Evolutionary conservation across 2,113 vertebrate genomes (phyloP).

Genomic region (Gymnobelideus leadbeateri): DNA sequence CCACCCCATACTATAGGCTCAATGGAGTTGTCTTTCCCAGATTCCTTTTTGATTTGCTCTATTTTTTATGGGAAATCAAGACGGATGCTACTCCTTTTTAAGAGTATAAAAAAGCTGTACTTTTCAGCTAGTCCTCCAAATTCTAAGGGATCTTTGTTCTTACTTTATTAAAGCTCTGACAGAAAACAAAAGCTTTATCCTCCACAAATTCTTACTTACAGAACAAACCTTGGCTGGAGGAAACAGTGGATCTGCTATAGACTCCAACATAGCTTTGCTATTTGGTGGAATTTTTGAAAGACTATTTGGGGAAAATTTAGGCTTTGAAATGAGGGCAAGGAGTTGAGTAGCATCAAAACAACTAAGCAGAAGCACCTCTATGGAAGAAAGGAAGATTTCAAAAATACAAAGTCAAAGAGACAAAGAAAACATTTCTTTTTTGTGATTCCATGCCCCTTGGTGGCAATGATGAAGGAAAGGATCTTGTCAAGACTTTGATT

Average conservation of each 20-base stretch:
- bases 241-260: conserved; percentile 37
- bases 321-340: not conserved
- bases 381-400: not conserved
- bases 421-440: not conserved
- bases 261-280: conserved; percentile 57
- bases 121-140: conserved; percentile 39
- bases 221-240: conserved; percentile 33
- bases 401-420: not conserved
- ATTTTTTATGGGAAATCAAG: conserved; percentile 13
- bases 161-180: conserved; percentile 65
- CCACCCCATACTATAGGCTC: not conserved
- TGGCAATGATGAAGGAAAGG: not conserved
- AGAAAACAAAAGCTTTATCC: conserved; percentile 59
- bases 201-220: not conserved
- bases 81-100: not conserved
- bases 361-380: not conserved
- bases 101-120: not conserved
- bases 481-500: not conserved
- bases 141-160: conserved; percentile 53
- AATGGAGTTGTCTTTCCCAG: not conserved
- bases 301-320: not conserved
- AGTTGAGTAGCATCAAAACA: conserved; percentile 15
- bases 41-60: not conserved
- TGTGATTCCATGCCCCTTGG: not conserved
- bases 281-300: not conserved